These are phyloP conservation scores for Enteromius anoplus DNA, from an alignment of 2,797 vertebrate genomes.

Conservation along the genomic window DNA sequence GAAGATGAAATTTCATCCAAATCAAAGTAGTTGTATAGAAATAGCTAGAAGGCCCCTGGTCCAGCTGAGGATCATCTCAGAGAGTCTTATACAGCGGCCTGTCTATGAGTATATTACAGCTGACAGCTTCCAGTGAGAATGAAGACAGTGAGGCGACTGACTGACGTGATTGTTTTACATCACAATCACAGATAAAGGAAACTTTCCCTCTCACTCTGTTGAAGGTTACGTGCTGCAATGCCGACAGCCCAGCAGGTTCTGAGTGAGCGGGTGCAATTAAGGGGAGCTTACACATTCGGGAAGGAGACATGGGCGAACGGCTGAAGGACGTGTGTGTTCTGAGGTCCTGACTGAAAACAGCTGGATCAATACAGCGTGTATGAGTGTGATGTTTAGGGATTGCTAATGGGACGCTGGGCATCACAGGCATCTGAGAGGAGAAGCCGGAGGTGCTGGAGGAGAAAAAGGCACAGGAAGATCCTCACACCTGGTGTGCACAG, in stretches of 20 bases:
- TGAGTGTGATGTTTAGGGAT: slow-evolving; percentile 38
- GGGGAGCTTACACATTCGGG: background rate
- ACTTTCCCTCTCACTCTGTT: slow-evolving; percentile 6
- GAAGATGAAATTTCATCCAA: background rate
- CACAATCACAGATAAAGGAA: slow-evolving; percentile 26
- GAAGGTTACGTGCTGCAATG: slow-evolving; percentile 16
- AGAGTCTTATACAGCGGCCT: background rate
- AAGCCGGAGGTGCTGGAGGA: slow-evolving; percentile 30
- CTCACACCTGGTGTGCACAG: slow-evolving; percentile 58
- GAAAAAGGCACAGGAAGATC: slow-evolving; percentile 33
- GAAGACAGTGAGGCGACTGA: slow-evolving; percentile 16
- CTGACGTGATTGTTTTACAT: slow-evolving; percentile 38
- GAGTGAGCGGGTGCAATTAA: slow-evolving; percentile 36
- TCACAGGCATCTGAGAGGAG: background rate
- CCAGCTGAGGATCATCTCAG: background rate
- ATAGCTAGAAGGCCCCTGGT: background rate
- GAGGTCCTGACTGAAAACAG: slow-evolving; percentile 30
- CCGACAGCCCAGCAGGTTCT: slow-evolving; percentile 1
- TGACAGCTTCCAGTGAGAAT: background rate
- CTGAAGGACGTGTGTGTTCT: slow-evolving; percentile 29
- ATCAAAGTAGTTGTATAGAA: background rate
- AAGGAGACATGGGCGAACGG: slow-evolving; percentile 8
- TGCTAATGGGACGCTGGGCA: slow-evolving; percentile 53
- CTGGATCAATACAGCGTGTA: slow-evolving; percentile 52
- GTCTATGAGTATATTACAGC: background rate